Percentiles rank a stretch among this genome's conserved stretches.
These are phyloP conservation scores for Porites evermanni DNA, from an alignment of 92 coral and sea anemone species.

Conservation along the genomic window DNA sequence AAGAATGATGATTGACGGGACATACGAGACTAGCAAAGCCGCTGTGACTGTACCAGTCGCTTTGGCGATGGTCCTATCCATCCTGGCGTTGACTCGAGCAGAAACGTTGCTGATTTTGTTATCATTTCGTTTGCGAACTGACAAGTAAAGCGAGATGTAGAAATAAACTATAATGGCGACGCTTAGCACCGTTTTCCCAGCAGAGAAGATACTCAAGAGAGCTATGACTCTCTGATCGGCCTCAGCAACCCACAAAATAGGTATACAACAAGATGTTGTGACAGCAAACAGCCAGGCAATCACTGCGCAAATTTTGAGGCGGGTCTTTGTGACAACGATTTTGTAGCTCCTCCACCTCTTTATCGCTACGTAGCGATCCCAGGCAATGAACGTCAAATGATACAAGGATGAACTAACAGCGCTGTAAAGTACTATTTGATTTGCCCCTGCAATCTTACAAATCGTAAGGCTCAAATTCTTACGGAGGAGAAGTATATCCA, in stretches of 20 bases:
- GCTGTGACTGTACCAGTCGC: background rate
- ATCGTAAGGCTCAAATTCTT: background rate
- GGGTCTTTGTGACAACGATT: slow-evolving; percentile 11
- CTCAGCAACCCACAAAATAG: background rate
- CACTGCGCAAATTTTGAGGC: background rate
- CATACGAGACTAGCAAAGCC: slow-evolving; percentile 2
- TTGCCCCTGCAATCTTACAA: background rate
- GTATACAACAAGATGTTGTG: background rate
- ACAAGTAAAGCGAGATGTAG: slow-evolving; percentile 3
- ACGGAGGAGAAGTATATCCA: background rate
- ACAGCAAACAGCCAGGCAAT: slow-evolving; percentile 13
- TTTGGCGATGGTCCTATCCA: slow-evolving; percentile 6
- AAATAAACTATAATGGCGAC: slow-evolving; percentile 13
- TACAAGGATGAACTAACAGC: slow-evolving; percentile 13
- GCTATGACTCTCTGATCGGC: background rate
- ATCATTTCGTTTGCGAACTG: background rate
- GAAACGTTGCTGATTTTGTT: background rate
- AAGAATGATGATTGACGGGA: slow-evolving; percentile 19
- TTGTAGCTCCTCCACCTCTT: slow-evolving; percentile 13
- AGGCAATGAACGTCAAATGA: slow-evolving; percentile 37
- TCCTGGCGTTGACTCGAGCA: background rate
- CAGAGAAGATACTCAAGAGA: background rate
- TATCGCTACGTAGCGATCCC: slow-evolving; percentile 31
- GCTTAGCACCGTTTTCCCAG: background rate
- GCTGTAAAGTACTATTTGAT: background rate